Conservation (phyloP, 37 sponge, comb jelly and placozoan species). For the Beroe forskalii region DNA sequence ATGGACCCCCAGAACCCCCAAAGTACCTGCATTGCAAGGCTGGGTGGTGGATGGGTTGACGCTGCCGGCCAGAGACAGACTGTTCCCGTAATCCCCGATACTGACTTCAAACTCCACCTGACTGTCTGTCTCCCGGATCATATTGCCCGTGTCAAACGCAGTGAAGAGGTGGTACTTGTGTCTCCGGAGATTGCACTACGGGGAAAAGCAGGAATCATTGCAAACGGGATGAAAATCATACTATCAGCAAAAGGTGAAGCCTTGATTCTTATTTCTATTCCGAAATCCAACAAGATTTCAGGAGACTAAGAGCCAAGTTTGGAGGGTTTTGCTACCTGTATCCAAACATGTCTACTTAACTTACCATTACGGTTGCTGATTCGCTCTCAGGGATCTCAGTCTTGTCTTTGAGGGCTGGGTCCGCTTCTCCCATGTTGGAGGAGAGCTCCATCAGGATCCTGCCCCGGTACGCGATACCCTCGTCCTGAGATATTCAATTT, state of each 20-base stretch:
- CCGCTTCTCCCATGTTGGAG: conserved; percentile 53
- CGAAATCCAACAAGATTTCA: no score
- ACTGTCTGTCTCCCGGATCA: conserved; percentile 60
- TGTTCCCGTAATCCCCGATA: conserved; percentile 65
- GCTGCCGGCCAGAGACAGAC: not conserved
- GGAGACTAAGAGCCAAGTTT: no score
- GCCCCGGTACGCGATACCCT: conserved; percentile 61
- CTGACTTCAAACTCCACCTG: conserved; percentile 66
- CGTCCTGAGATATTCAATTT: conserved; percentile 9
- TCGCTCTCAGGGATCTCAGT: conserved; percentile 4
- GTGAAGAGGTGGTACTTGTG: conserved; percentile 64
- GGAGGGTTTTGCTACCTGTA: no score
- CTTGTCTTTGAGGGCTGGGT: conserved; percentile 12
- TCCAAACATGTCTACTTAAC: no score
- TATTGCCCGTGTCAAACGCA: conserved; percentile 57
- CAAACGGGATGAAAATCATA: not conserved
- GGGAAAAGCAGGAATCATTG: not conserved
- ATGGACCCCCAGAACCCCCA: no score
- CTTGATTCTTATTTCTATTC: not conserved
- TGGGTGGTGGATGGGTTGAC: conserved; percentile 59
- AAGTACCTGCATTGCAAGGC: conserved; percentile 64
- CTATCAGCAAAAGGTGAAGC: not conserved
- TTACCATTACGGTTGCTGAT: conserved; percentile 11
- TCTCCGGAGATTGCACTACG: not conserved
- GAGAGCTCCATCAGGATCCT: conserved; percentile 34